Conservation (phyloP, 2,888 invertebrate species). For the Agrilus biguttatus region DNA sequence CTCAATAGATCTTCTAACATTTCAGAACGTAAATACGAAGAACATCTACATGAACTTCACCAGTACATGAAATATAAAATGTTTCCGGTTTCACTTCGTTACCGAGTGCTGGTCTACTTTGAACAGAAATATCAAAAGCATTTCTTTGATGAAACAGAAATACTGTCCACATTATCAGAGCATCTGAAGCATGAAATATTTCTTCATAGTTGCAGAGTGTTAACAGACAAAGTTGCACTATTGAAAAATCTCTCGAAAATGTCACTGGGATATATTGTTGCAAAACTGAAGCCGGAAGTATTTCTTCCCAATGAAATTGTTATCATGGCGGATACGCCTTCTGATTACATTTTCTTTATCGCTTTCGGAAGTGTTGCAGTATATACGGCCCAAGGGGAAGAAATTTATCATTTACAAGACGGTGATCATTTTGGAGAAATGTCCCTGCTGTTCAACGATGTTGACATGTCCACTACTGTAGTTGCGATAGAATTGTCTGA, state of each 20-base stretch:
- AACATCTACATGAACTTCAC: slow-evolving; percentile 27
- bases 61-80: slow-evolving; percentile 30
- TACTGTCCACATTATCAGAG: slow-evolving; percentile 22
- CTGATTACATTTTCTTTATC: slow-evolving; percentile 36
- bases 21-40: slow-evolving; percentile 28
- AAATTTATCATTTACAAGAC: slow-evolving; percentile 38
- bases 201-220: slow-evolving; percentile 36
- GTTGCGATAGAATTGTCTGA: slow-evolving; percentile 24
- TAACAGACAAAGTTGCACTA: slow-evolving; percentile 39
- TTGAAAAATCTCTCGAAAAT: slow-evolving; percentile 35
- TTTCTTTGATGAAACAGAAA: slow-evolving; percentile 29
- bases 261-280: slow-evolving; percentile 36
- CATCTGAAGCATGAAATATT: slow-evolving; percentile 35
- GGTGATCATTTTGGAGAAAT: slow-evolving; percentile 34
- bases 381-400: slow-evolving; percentile 30
- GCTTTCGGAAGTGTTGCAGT: slow-evolving; percentile 35
- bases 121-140: slow-evolving; percentile 27
- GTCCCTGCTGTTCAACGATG: slow-evolving; percentile 15
- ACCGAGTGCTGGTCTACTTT: slow-evolving; percentile 27
- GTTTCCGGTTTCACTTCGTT: slow-evolving; percentile 24
- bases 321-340: slow-evolving; percentile 24
- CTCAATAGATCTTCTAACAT: slow-evolving; percentile 17
- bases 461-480: slow-evolving; percentile 10
- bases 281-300: slow-evolving; percentile 38
- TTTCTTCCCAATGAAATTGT: slow-evolving; percentile 35